Percentiles rank a stretch among this genome's conserved stretches.
These are phyloP conservation scores for Spatula versicolor DNA, from an alignment of 2,797 vertebrate species.

Conservation along the genomic window DNA sequence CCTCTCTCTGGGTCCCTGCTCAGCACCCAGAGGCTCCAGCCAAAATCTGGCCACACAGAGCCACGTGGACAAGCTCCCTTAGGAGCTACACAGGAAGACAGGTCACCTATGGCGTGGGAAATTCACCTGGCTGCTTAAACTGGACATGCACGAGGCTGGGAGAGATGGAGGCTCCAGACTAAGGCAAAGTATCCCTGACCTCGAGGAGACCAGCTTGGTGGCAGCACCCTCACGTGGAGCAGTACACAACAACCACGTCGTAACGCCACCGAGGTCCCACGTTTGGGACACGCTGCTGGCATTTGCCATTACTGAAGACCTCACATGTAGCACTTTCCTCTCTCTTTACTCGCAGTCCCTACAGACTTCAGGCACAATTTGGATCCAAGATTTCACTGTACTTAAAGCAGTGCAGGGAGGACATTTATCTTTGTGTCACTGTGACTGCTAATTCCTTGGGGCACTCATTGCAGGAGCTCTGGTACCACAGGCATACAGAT, in stretches of 20 bases:
- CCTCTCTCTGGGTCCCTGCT: not conserved
- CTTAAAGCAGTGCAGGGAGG: too few species aligned
- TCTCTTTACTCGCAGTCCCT: too few species aligned
- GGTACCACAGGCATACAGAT: too few species aligned
- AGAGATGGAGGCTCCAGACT: not conserved
- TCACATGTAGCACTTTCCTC: too few species aligned
- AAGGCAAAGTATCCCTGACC: not conserved
- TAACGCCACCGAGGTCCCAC: not conserved
- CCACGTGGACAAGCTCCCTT: not conserved
- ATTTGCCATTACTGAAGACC: not conserved
- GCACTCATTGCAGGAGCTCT: too few species aligned
- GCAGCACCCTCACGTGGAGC: not conserved
- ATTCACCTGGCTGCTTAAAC: not conserved
- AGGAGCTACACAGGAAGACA: fast-evolving
- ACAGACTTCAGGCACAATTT: too few species aligned
- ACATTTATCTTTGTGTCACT: too few species aligned
- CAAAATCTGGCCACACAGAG: fast-evolving
- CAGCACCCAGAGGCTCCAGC: not conserved
- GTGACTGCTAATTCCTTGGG: too few species aligned
- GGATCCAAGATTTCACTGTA: too few species aligned
- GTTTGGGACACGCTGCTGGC: not conserved
- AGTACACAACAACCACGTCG: not conserved
- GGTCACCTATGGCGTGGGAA: not conserved
- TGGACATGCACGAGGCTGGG: not conserved
- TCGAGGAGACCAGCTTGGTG: not conserved